phyloP scores from a whole-genome alignment of 92 coral and sea anemone genomes.

The Zoanthus sansibaricus region DNA sequence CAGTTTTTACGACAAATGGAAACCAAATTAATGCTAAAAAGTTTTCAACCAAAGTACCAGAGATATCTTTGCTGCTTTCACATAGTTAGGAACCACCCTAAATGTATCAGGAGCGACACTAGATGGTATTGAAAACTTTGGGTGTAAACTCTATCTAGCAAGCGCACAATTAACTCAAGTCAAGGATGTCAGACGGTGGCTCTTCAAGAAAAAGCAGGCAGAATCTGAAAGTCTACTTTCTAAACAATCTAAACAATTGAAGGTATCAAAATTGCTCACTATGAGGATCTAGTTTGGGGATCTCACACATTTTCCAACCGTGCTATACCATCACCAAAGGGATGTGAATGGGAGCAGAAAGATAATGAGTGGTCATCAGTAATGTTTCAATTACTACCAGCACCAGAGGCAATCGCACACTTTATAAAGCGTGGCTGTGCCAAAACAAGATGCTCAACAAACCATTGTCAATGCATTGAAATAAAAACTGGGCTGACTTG shows the following conservation, averaged over 20 bases:
- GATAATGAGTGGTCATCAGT: too few relatives aligned
- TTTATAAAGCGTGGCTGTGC: not conserved
- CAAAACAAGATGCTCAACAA: too few relatives aligned
- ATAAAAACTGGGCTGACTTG: too few relatives aligned
- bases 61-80: constrained; percentile 12
- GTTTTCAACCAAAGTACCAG: not conserved
- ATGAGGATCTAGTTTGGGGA: not conserved
- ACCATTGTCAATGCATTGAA: too few relatives aligned
- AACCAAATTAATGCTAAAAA: not conserved
- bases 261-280: not conserved
- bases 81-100: not conserved
- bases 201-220: not conserved
- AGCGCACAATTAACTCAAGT: not conserved
- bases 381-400: not conserved
- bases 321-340: not conserved
- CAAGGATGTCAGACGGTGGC: constrained; percentile 22
- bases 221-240: not conserved
- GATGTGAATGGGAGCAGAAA: not conserved
- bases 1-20: not conserved
- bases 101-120: not conserved
- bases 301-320: not conserved
- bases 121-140: not conserved
- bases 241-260: not conserved
- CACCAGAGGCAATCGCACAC: not conserved
- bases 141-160: not conserved